Evolutionary conservation across 2,113 vertebrate genomes (phyloP).

Genomic region (Pardalotus punctatus): DNA sequence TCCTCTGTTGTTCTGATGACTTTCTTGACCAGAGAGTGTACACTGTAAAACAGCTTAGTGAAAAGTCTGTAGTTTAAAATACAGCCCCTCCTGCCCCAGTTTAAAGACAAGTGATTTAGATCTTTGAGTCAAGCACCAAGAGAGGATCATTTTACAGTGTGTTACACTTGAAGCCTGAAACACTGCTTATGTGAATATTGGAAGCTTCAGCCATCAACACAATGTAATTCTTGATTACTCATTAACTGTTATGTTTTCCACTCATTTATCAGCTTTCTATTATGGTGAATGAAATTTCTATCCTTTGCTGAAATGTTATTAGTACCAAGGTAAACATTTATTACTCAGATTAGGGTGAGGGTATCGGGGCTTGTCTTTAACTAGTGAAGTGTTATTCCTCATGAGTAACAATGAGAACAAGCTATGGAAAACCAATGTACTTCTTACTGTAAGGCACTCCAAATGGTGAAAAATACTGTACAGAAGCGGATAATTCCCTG

Average conservation of each 20-base stretch:
- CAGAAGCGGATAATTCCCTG: background rate
- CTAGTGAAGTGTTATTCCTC: background rate
- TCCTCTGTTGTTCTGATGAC: background rate
- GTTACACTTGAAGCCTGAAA: background rate
- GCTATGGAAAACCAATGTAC: background rate
- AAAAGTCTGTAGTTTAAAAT: background rate
- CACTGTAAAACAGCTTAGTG: background rate
- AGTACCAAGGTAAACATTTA: background rate
- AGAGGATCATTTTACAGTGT: background rate
- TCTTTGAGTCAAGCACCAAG: background rate
- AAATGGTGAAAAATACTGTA: background rate
- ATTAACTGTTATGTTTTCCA: background rate
- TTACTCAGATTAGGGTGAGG: background rate
- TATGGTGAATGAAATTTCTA: background rate
- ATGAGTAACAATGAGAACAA: background rate
- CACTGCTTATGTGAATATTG: background rate
- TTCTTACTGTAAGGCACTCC: background rate
- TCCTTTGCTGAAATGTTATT: background rate
- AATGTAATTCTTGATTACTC: background rate
- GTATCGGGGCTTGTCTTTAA: background rate
- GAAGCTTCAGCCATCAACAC: background rate
- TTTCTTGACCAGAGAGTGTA: background rate
- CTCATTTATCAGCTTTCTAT: background rate
- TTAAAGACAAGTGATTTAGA: background rate
- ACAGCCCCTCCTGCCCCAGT: accelerated